A percentile compares a stretch with the other conserved stretches of the same genome.
phyloP scores from a whole-genome alignment of 2,113 vertebrate species.

The Oreotragus oreotragus region DNA sequence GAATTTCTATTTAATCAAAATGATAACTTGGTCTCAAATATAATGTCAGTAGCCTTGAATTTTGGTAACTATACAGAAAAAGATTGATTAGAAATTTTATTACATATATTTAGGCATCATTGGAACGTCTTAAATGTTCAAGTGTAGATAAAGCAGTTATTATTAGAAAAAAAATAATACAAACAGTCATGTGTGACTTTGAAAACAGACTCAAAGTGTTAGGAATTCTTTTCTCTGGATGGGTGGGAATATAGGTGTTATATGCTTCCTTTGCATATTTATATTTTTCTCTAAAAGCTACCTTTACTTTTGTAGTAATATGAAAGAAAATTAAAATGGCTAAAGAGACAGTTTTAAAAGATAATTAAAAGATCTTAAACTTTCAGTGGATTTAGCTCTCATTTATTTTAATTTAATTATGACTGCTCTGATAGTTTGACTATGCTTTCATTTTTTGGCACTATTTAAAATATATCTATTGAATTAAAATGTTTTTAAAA shows the following conservation, averaged over 20 bases:
- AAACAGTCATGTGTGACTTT: not conserved
- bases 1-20: not conserved
- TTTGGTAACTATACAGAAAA: not conserved
- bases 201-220: not conserved
- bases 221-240: not conserved
- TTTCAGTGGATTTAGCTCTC: not conserved
- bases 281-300: not conserved
- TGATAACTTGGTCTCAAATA: not conserved
- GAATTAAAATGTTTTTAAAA: not conserved
- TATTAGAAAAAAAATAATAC: not conserved
- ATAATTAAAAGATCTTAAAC: not conserved
- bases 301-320: not conserved
- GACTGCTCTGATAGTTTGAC: not conserved
- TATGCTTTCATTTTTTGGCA: not conserved
- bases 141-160: not conserved
- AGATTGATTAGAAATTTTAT: not conserved
- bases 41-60: not conserved
- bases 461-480: not conserved
- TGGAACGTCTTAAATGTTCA: not conserved
- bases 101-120: not conserved
- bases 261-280: not conserved
- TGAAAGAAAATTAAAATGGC: not conserved
- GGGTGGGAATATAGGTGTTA: not conserved
- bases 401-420: not conserved
- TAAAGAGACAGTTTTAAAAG: not conserved